Conservation (phyloP, 2,113 vertebrate species). For the Vanacampus margaritifer region DNA sequence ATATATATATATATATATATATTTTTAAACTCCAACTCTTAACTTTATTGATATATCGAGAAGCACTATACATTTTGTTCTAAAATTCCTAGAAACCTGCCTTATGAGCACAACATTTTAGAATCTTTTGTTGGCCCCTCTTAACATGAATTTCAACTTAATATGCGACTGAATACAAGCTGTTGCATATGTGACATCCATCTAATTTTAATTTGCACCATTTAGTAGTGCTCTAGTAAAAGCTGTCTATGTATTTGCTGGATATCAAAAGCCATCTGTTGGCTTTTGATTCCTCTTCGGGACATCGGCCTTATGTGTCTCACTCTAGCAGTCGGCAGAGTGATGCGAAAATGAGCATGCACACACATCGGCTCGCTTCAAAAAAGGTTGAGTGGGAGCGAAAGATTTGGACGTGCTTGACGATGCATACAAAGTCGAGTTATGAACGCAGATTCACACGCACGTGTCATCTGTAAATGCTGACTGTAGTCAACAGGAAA, state of each 20-base stretch:
- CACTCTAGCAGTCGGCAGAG: constrained; percentile 48
- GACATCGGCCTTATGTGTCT: constrained; percentile 46
- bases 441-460: constrained; percentile 23
- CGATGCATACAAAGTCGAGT: constrained; percentile 14
- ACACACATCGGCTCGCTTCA: constrained; percentile 24
- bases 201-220: constrained; percentile 43
- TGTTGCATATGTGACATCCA: neutral
- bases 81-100: no score
- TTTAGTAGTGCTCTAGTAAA: constrained; percentile 30
- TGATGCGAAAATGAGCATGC: constrained; percentile 29
- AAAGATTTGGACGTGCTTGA: constrained; percentile 10
- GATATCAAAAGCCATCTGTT: constrained; percentile 72
- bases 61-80: no score
- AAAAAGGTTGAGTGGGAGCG: constrained; percentile 1
- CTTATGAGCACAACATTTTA: no score
- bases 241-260: constrained; percentile 46
- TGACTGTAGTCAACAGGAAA: constrained; percentile 20
- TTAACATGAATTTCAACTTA: neutral
- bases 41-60: no score
- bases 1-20: no score
- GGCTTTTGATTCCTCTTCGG: constrained; percentile 50
- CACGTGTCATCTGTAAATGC: constrained; percentile 32
- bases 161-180: constrained; percentile 9
- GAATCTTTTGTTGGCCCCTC: no score
- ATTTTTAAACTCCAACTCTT: no score